Evolutionary conservation across 2,888 invertebrate genomes (phyloP), one percentile per base, ranked within the genome.

Genomic region (Drosophila robusta): DNA sequence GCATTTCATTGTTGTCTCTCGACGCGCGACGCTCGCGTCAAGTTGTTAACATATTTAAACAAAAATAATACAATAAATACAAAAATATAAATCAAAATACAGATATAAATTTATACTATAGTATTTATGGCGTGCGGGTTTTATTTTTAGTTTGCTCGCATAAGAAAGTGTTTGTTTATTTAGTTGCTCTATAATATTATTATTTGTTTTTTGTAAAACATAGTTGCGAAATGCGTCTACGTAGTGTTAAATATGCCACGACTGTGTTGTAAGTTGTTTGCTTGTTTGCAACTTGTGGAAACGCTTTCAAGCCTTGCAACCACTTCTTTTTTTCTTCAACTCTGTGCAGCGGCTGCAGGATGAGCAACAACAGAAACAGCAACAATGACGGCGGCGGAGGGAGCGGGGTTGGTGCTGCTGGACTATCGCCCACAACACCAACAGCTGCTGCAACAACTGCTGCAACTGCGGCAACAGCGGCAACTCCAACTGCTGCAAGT

Each of bases 401-500:
- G 11, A 5, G 12, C n/a, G 18, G 12, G 12, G 34, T 12, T 34
- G 34, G 11, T 34, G 34, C 34, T 34, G 34, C 34, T 29, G 29
- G 29, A 11, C 45, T 32, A 11, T 29, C 29, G 22, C 22, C 54
- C 11, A 54, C 41, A 36, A 46, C 39, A 58, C 16, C 24, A 36
- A 55, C 46, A 46, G 34, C 34, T 34, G 34, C 4, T 11, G 41
- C 51, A 47, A 54, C 76, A 62, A 55, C 34, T 7, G n/a, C 46
- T 9, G 26, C 24, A 36, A 36, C 26, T 3, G 34, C 41, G 16
- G 11, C 38, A 0, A 4, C 45, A 16, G 14, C 58, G 0, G 38
- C 38, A 24, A 36, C 36, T 4, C 12, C 14, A 57, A 93, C 29
- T 41, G 44, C 45, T 93, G 95, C 77, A 95, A 95, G 39, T 94